These are phyloP conservation scores for Stigmatopora argus DNA, from an alignment of 2,113 vertebrate species.

Conservation along the genomic window DNA sequence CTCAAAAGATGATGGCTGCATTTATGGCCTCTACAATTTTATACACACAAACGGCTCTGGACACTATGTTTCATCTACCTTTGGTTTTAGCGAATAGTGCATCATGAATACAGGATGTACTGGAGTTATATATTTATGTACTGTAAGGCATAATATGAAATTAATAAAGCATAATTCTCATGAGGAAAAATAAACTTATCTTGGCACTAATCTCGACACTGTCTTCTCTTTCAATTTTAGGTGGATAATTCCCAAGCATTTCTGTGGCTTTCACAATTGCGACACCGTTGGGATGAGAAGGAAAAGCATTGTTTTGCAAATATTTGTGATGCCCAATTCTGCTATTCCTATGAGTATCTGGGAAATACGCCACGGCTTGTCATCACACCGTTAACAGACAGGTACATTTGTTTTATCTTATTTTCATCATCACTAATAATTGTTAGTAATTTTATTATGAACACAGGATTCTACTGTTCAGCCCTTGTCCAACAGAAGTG, in stretches of 20 bases:
- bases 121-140: too few relatives aligned
- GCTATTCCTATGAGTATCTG: constrained; percentile 92
- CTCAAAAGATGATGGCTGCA: too few relatives aligned
- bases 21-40: too few relatives aligned
- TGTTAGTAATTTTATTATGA: neutral
- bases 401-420: constrained; percentile 59
- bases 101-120: too few relatives aligned
- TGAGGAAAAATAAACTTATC: constrained; percentile 25
- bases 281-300: constrained; percentile 86
- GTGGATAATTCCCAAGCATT: constrained; percentile 88
- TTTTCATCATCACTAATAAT: neutral
- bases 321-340: constrained; percentile 93
- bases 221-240: constrained; percentile 51
- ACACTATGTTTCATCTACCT: too few relatives aligned
- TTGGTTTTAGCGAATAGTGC: too few relatives aligned
- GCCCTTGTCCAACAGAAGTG: neutral
- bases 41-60: too few relatives aligned
- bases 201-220: neutral
- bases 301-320: constrained; percentile 85
- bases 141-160: constrained; percentile 7
- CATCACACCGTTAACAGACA: constrained; percentile 94
- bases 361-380: constrained; percentile 93
- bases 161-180: constrained; percentile 34
- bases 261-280: constrained; percentile 89
- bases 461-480: neutral